Conservation (phyloP, 1,140 invertebrate genomes). For the Meloidogyne floridensis region DNA sequence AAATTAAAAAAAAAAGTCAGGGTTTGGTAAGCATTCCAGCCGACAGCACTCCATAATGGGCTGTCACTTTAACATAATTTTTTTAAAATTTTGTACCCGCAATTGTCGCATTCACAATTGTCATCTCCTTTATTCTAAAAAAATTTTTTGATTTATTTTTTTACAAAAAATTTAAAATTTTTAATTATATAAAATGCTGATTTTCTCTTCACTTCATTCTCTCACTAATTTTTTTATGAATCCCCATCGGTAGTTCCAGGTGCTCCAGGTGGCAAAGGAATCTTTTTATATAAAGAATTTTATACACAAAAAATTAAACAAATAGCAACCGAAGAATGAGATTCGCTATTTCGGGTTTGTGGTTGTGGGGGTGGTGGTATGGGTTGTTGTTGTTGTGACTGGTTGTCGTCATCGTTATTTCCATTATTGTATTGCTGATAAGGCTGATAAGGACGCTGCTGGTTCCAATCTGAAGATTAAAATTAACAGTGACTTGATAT, state of each 20-base stretch:
- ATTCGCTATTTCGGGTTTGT: not conserved
- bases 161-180: too few species aligned
- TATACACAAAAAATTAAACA: not conserved
- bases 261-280: not conserved
- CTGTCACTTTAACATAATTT: too few species aligned
- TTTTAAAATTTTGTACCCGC: too few species aligned
- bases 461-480: not conserved
- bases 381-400: not conserved
- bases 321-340: not conserved
- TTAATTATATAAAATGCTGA: constrained; percentile 1
- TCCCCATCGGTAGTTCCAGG: not conserved
- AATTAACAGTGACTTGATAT: too few species aligned
- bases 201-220: too few species aligned
- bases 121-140: too few species aligned
- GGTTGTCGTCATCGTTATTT: not conserved
- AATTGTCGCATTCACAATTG: too few species aligned
- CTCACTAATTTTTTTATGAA: not conserved
- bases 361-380: not conserved
- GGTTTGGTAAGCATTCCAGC: too few species aligned
- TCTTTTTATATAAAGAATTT: not conserved
- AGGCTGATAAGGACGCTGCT: not conserved
- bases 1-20: too few species aligned
- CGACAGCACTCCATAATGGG: too few species aligned
- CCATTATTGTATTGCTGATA: not conserved
- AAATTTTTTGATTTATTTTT: too few species aligned